These are phyloP conservation scores for Ophraella communa DNA, from an alignment of 2,888 invertebrate genomes.

Conservation along the genomic window DNA sequence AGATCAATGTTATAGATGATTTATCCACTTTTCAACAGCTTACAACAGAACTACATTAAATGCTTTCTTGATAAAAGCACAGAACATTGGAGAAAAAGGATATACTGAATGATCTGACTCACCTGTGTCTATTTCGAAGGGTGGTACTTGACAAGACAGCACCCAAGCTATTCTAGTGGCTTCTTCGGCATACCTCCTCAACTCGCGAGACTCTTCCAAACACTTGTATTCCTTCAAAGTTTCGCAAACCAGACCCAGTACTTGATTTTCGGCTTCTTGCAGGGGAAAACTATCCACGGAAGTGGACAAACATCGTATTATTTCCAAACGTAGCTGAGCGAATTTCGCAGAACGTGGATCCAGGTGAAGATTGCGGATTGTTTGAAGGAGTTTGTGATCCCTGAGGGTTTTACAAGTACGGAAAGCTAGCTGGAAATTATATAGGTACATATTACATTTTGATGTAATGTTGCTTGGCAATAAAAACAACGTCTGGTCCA, in stretches of 20 bases:
- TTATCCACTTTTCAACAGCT: too few relatives aligned
- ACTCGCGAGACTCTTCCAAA: constrained; percentile 77
- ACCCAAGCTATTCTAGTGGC: constrained; percentile 90
- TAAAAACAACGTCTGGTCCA: too few relatives aligned
- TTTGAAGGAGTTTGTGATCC: constrained; percentile 75
- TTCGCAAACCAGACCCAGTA: constrained; percentile 70
- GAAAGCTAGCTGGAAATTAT: constrained; percentile 69
- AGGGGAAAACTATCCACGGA: constrained; percentile 76
- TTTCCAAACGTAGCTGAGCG: constrained; percentile 67
- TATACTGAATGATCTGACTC: too few relatives aligned
- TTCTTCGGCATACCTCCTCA: constrained; percentile 80
- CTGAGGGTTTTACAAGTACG: constrained; percentile 74
- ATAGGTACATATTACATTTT: too few relatives aligned
- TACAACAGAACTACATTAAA: too few relatives aligned
- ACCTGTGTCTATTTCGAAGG: constrained; percentile 68
- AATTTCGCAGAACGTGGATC: constrained; percentile 56
- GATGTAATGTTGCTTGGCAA: too few relatives aligned
- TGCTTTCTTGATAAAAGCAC: too few relatives aligned
- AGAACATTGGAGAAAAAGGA: too few relatives aligned
- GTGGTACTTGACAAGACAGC: constrained; percentile 76
- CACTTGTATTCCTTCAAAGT: constrained; percentile 94
- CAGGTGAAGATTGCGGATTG: constrained; percentile 63
- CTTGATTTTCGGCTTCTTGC: constrained; percentile 72
- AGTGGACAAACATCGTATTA: constrained; percentile 66
- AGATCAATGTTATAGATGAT: too few relatives aligned